Conservation (phyloP, 2,113 vertebrate species). For the Ceyx melanurus region DNA sequence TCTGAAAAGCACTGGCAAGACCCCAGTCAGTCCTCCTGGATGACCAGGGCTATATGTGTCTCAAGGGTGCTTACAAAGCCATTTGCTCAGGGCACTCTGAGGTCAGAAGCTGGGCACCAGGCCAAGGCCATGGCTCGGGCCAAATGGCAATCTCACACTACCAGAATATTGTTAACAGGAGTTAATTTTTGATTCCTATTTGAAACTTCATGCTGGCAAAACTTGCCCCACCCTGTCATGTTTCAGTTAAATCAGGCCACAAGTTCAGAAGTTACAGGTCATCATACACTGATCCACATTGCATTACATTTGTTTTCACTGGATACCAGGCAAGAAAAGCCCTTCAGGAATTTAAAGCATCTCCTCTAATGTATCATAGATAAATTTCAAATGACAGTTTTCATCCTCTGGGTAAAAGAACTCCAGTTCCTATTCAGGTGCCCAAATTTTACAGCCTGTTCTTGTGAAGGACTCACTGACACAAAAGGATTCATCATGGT, state of each 20-base stretch:
- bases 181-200: neutral
- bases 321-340: neutral
- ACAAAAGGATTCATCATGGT: neutral
- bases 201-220: neutral
- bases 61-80: neutral
- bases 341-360: neutral
- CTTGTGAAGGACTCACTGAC: neutral
- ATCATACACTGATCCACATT: neutral
- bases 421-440: neutral
- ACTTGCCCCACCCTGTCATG: neutral
- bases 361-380: neutral
- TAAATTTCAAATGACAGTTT: neutral
- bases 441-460: neutral
- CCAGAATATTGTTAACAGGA: neutral
- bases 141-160: neutral
- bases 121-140: neutral
- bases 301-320: neutral
- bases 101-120: neutral
- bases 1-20: neutral
- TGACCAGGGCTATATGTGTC: accelerated
- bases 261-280: neutral
- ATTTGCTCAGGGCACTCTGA: neutral
- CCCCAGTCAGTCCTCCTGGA: neutral
- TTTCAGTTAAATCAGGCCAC: neutral
- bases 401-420: neutral